Base-by-base conservation (phyloP, 2,113 vertebrate genomes). In the Eudyptes chrysolophus region DNA sequence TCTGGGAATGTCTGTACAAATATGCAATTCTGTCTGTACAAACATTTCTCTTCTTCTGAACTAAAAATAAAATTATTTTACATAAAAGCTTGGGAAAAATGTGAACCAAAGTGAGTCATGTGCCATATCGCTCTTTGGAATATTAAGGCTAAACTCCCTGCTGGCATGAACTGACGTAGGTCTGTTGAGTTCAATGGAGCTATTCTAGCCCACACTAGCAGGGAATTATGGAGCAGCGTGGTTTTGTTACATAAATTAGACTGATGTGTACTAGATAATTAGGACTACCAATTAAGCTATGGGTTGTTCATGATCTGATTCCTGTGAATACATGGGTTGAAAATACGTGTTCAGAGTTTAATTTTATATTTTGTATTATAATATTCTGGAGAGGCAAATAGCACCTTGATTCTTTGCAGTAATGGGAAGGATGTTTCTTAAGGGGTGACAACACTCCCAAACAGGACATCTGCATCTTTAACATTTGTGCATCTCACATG, bases 61-160 rank as follows among this genome's bases (percentile, higher is more conserved):
- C 94, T 97, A 97, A 96, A 96, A 97, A 97, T 96, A 97, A 72
- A 92, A 83, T 82, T 77, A 87, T 93, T 96, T 96, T 92, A 89
- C 91, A 95, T 62, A 93, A 82, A 90, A 95, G 66, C 95, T 95
- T 97, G 95, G 96, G 96, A 96, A 97, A 96, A 96, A 97, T 80
- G 74, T 94, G 81, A 95, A 96, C 22, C 70, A 83, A 92, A 94
- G 84, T 62, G 89, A 94, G 92, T 91, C 62, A 85, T 44, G 44
- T 94, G 84, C 87, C 74, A 52, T 74, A 58, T 48, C 93, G 57
- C 51, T 94, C 87, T 85, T 79, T 77, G 65, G 52, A 90, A 92
- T 72, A 94, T 88, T 87, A 64, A 88, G 57, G 75, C 26, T 96
- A 94, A 93, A 84, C 80, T 92, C 79, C 79, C 62, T 42, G n/a